Evolutionary conservation across 2,113 vertebrate genomes (phyloP).

Genomic region (Hippolais icterina): DNA sequence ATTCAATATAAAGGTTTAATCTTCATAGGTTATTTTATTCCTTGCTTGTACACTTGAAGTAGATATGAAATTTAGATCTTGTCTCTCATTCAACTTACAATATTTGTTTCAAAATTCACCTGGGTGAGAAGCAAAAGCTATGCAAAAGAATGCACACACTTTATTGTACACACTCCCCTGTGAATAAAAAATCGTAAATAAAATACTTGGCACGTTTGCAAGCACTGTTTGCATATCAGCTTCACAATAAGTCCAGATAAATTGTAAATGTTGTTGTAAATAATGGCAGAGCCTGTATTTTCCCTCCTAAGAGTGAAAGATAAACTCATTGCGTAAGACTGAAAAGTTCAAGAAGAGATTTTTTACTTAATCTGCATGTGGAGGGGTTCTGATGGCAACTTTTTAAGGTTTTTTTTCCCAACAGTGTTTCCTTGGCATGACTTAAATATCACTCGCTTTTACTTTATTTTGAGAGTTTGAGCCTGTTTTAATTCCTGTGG

Average conservation of each 20-base stretch:
- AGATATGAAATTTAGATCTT: background rate
- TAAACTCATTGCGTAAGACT: background rate
- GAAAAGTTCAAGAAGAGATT: background rate
- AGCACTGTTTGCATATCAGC: background rate
- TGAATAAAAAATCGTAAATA: background rate
- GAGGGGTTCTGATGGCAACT: background rate
- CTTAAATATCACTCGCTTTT: background rate
- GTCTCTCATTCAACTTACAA: background rate
- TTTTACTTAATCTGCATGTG: background rate
- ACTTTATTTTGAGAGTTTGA: background rate
- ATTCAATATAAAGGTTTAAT: background rate
- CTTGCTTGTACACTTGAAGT: background rate
- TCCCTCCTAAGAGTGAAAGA: background rate
- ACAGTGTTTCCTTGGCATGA: background rate
- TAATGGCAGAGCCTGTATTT: background rate
- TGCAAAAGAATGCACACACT: background rate
- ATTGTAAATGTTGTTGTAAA: background rate
- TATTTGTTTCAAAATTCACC: background rate
- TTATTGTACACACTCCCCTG: background rate
- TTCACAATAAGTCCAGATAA: background rate
- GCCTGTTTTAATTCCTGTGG: background rate
- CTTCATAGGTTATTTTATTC: background rate
- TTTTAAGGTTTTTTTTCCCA: background rate
- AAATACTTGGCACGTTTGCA: background rate
- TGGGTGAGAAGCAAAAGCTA: background rate